A percentile compares a stretch with the other conserved stretches of the same genome.
Evolutionary conservation across 2,888 invertebrate genomes (phyloP).

Genomic region (Trissolcus japonicus): DNA sequence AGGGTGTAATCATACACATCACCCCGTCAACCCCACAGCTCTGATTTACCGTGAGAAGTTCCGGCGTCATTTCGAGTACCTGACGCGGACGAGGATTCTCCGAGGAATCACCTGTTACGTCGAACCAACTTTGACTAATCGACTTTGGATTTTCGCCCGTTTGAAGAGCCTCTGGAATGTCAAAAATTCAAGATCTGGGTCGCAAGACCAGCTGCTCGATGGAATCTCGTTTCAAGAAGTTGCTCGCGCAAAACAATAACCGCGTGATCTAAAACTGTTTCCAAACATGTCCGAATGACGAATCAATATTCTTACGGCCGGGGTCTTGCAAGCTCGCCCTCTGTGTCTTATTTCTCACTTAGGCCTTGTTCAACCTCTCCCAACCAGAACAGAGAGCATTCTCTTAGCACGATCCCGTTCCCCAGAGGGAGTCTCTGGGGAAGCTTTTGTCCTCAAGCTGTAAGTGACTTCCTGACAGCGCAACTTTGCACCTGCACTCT

Average conservation of each 20-base stretch:
- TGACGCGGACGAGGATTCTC: constrained; percentile 63
- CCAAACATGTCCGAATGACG: constrained; percentile 71
- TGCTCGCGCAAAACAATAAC: not conserved
- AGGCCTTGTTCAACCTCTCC: constrained; percentile 67
- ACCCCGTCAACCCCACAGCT: constrained; percentile 74
- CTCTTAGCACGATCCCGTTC: constrained; percentile 61
- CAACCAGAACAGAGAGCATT: constrained; percentile 50
- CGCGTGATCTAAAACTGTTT: not conserved
- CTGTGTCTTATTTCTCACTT: constrained; percentile 75
- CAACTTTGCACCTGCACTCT: constrained; percentile 76
- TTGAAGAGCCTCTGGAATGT: constrained; percentile 5
- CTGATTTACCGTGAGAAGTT: constrained; percentile 76
- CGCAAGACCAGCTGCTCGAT: constrained; percentile 3
- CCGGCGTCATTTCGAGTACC: constrained; percentile 67
- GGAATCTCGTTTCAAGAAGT: not conserved
- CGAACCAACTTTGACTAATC: constrained; percentile 24
- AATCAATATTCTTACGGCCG: constrained; percentile 74
- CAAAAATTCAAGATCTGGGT: not conserved
- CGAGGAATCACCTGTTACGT: constrained; percentile 41
- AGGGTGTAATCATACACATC: constrained; percentile 76
- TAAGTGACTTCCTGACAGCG: constrained; percentile 76
- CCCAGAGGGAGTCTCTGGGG: constrained; percentile 72
- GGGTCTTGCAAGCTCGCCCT: constrained; percentile 47
- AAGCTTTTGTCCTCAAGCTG: constrained; percentile 75
- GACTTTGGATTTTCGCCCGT: constrained; percentile 26